phyloP scores from a whole-genome alignment of 2,888 invertebrate genomes.

The Rhyacophila evoluta region DNA sequence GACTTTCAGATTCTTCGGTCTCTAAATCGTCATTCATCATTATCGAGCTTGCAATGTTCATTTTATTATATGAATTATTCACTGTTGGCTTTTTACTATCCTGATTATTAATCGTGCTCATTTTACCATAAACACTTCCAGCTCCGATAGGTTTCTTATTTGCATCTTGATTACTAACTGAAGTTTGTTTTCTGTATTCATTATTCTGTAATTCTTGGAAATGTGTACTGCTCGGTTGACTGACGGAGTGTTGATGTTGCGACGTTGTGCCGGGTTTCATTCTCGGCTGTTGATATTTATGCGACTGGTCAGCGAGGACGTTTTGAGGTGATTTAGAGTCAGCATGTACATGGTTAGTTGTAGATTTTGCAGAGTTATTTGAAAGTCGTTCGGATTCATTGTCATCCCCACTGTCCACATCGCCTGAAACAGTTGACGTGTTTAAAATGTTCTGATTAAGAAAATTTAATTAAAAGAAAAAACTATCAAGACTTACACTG shows the following conservation, averaged over 20 bases:
- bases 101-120: constrained; percentile 26
- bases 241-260: constrained; percentile 53
- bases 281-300: constrained; percentile 32
- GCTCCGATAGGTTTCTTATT: not conserved
- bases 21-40: constrained; percentile 36
- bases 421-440: constrained; percentile 70
- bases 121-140: constrained; percentile 43
- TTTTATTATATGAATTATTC: constrained; percentile 25
- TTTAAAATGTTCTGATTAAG: too few species aligned
- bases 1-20: not conserved
- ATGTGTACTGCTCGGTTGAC: constrained; percentile 53
- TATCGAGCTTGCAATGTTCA: not conserved
- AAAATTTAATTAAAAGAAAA: too few species aligned
- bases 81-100: constrained; percentile 16
- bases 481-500: too few species aligned
- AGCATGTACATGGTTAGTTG: constrained; percentile 8
- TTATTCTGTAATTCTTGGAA: constrained; percentile 31
- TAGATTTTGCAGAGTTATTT: constrained; percentile 61
- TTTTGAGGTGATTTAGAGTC: constrained; percentile 23
- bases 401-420: constrained; percentile 86
- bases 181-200: constrained; percentile 15
- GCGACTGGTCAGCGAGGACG: not conserved
- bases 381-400: constrained; percentile 71
- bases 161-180: not conserved
- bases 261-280: constrained; percentile 6